Evolutionary conservation across 2,113 vertebrate genomes (phyloP).

Genomic region (Oncorhynchus nerka): DNA sequence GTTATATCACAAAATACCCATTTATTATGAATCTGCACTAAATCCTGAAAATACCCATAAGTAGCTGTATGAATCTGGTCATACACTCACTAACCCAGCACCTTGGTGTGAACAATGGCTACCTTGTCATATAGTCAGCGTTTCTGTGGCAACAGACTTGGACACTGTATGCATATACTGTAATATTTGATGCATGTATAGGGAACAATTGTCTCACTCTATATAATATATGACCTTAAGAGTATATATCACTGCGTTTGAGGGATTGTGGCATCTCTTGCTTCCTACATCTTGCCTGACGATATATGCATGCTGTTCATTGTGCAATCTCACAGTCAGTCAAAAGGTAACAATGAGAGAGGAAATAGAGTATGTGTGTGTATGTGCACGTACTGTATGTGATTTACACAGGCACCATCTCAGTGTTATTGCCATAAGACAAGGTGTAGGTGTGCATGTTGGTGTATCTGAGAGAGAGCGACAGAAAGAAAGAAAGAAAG

Average conservation of each 20-base stretch:
- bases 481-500: slow-evolving; percentile 37
- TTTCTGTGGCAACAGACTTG: background rate
- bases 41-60: slow-evolving; percentile 35
- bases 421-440: background rate
- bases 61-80: slow-evolving; percentile 12
- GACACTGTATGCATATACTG: background rate
- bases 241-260: no score
- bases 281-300: background rate
- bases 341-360: slow-evolving; percentile 48
- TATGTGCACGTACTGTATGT: background rate
- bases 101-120: slow-evolving; percentile 23
- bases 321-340: slow-evolving; percentile 52
- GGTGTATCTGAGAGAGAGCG: background rate
- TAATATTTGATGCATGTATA: background rate
- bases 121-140: background rate
- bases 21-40: slow-evolving; percentile 55
- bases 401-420: background rate
- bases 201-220: background rate
- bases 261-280: background rate
- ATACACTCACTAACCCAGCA: slow-evolving; percentile 26
- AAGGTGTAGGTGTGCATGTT: background rate
- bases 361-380: slow-evolving; percentile 44
- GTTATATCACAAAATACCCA: slow-evolving; percentile 51
- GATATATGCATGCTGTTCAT: slow-evolving; percentile 40
- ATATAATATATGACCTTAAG: background rate